These are phyloP conservation scores for Eugnorisma glareosa DNA, from an alignment of 2,888 invertebrate species.

Conservation along the genomic window DNA sequence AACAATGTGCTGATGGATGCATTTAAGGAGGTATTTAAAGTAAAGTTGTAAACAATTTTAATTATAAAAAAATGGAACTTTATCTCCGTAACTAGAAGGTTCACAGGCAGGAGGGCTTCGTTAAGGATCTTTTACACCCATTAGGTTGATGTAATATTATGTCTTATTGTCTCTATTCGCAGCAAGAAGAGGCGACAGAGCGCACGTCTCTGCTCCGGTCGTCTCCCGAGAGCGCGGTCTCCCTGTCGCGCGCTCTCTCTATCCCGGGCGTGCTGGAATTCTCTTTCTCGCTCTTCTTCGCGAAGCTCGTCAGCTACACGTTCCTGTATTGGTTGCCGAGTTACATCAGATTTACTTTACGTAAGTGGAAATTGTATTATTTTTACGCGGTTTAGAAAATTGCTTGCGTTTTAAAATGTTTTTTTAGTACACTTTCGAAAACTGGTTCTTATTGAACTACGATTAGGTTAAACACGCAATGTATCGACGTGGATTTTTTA, in stretches of 20 bases:
- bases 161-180: background rate
- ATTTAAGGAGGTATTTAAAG: no score
- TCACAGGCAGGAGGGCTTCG: background rate
- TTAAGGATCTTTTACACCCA: background rate
- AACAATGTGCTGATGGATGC: no score
- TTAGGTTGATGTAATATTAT: background rate
- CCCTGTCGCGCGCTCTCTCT: slow-evolving; percentile 93
- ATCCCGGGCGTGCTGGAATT: slow-evolving; percentile 98
- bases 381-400: background rate
- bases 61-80: no score
- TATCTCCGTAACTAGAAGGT: no score
- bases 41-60: no score
- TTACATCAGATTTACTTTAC: slow-evolving; percentile 94
- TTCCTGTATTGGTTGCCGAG: slow-evolving; percentile 99
- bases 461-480: no score
- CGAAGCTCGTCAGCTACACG: slow-evolving; percentile 98
- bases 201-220: slow-evolving; percentile 86
- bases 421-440: no score
- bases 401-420: background rate
- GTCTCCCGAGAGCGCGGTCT: slow-evolving; percentile 92
- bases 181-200: slow-evolving; percentile 76
- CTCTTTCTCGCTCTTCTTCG: slow-evolving; percentile 97
- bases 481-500: no score
- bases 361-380: slow-evolving; percentile 91
- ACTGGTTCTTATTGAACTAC: no score